phyloP scores from a whole-genome alignment of 2,113 vertebrate species.

The Turdus rufiventris region DNA sequence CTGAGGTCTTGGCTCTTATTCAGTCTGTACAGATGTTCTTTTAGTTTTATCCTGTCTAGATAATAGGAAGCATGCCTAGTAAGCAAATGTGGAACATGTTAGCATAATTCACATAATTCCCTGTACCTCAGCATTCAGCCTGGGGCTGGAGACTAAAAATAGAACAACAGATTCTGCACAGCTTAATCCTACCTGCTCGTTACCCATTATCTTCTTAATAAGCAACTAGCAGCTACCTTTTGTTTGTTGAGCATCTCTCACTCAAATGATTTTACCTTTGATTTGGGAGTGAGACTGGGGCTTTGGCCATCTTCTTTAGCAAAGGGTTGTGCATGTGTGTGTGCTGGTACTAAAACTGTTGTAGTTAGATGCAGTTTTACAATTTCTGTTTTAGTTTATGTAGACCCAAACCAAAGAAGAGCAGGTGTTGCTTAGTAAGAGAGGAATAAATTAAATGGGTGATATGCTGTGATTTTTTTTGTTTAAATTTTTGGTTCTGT shows the following conservation, averaged over 20 bases:
- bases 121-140: conserved; percentile 28
- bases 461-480: background rate
- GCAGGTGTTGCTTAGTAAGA: background rate
- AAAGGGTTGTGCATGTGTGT: background rate
- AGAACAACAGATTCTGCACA: conserved; percentile 1
- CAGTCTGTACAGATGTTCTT: conserved; percentile 68
- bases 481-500: background rate
- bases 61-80: conserved; percentile 65
- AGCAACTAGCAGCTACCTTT: background rate
- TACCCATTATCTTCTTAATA: conserved; percentile 47
- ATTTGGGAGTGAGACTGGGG: background rate
- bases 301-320: background rate
- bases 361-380: background rate
- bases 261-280: background rate
- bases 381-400: background rate
- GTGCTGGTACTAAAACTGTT: background rate
- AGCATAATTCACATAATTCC: conserved; percentile 51
- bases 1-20: conserved; percentile 51
- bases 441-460: background rate
- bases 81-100: conserved; percentile 37
- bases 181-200: conserved; percentile 48
- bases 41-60: conserved; percentile 55
- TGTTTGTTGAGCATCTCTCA: background rate
- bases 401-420: background rate
- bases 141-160: conserved; percentile 34